phyloP scores from a whole-genome alignment of 2,888 invertebrate species.

The Yponomeuta cagnagella region DNA sequence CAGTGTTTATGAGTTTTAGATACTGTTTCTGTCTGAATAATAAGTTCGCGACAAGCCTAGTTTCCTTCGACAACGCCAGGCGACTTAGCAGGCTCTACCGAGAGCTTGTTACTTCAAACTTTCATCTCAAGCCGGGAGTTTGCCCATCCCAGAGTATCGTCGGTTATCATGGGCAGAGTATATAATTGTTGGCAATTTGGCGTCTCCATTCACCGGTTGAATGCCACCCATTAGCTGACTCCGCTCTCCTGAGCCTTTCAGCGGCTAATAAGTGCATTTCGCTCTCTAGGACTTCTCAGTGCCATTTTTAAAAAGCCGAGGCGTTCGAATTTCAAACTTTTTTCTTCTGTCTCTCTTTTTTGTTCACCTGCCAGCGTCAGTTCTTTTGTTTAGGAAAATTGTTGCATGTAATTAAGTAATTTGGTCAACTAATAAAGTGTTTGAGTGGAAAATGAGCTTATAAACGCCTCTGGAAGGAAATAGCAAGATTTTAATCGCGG shows the following conservation, averaged over 20 bases:
- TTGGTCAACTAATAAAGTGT: slow-evolving; percentile 36
- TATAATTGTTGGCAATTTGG: slow-evolving; percentile 74
- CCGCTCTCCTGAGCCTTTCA: slow-evolving; percentile 35
- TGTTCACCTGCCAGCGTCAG: slow-evolving; percentile 1
- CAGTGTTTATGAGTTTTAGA: not conserved
- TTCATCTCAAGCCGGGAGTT: slow-evolving; percentile 33
- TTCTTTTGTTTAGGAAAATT: slow-evolving; percentile 19
- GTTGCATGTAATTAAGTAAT: slow-evolving; percentile 57
- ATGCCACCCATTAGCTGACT: slow-evolving; percentile 64
- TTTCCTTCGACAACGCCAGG: not conserved
- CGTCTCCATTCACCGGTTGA: slow-evolving; percentile 69
- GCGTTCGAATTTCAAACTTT: slow-evolving; percentile 14
- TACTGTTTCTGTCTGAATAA: not conserved
- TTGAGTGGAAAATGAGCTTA: slow-evolving; percentile 11
- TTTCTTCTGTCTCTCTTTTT: not conserved
- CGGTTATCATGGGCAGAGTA: slow-evolving; percentile 73
- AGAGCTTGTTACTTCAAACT: slow-evolving; percentile 9
- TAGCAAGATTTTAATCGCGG: slow-evolving; percentile 2
- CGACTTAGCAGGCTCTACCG: not conserved
- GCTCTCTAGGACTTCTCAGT: slow-evolving; percentile 67
- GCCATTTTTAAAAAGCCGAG: slow-evolving; percentile 52
- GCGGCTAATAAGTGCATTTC: slow-evolving; percentile 73
- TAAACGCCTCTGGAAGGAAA: not conserved
- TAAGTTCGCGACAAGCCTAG: not conserved
- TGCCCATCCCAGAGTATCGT: slow-evolving; percentile 54